phyloP scores from a whole-genome alignment of 2,888 invertebrate species.

The Thera britannica region DNA sequence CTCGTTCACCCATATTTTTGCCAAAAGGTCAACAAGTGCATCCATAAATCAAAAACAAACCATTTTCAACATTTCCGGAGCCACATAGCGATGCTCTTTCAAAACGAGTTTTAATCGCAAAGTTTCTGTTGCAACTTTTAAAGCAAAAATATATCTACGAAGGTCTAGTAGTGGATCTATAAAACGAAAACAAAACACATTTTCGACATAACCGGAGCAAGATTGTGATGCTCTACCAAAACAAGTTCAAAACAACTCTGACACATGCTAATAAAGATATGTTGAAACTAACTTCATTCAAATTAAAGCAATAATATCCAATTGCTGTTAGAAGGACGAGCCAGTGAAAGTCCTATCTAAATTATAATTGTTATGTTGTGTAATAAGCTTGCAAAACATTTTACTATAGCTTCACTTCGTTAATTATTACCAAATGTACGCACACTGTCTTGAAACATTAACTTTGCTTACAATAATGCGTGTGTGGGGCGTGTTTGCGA shows the following conservation, averaged over 20 bases:
- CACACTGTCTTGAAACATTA: slow-evolving; percentile 16
- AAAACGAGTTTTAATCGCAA: neutral
- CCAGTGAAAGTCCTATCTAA: slow-evolving; percentile 27
- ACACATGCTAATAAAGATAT: slow-evolving; percentile 17
- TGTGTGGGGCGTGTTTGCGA: slow-evolving; percentile 39
- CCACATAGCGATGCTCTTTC: neutral
- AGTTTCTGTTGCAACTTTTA: neutral
- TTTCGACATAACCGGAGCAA: slow-evolving; percentile 36
- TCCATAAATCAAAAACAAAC: neutral
- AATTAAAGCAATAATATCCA: slow-evolving; percentile 28
- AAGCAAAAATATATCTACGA: neutral
- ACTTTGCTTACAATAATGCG: slow-evolving; percentile 45
- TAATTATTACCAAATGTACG: slow-evolving; percentile 35
- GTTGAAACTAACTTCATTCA: slow-evolving; percentile 22
- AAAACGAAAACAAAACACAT: slow-evolving; percentile 3
- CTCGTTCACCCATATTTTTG: neutral
- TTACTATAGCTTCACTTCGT: slow-evolving; percentile 30
- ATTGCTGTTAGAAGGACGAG: slow-evolving; percentile 29
- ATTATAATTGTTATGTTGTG: slow-evolving; percentile 13
- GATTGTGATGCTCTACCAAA: slow-evolving; percentile 15
- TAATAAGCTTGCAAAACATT: slow-evolving; percentile 27
- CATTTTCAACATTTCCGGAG: slow-evolving; percentile 3
- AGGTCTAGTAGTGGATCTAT: neutral
- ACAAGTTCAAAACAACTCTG: slow-evolving; percentile 8
- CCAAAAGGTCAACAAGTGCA: neutral